phyloP scores from a whole-genome alignment of 2,888 invertebrate species.

The Portevinia maculata region DNA sequence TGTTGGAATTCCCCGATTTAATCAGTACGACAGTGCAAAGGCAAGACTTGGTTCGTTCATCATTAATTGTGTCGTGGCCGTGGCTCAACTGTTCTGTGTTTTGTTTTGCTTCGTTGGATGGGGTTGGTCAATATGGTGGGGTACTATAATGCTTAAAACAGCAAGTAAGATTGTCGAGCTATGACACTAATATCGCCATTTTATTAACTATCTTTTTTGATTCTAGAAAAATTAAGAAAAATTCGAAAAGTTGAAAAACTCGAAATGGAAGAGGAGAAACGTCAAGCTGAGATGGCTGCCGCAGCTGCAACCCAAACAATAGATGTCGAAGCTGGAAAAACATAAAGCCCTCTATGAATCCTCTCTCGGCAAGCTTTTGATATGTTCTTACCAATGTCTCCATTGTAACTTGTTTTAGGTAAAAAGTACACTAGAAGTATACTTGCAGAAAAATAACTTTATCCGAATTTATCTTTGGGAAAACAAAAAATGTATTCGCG shows the following conservation, averaged over 20 bases:
- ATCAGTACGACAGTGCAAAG: constrained; percentile 90
- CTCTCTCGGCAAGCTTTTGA: neutral
- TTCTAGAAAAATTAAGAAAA: constrained; percentile 87
- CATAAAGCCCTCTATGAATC: constrained; percentile 19
- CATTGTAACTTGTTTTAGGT: neutral
- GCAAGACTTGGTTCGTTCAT: constrained; percentile 91
- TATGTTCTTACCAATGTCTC: neutral
- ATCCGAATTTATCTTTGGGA: too few relatives aligned
- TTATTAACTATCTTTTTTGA: constrained; percentile 8
- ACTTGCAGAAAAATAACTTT: too few relatives aligned
- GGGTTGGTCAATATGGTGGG: constrained; percentile 99
- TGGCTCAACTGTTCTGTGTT: constrained; percentile 95
- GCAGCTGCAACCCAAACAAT: constrained; percentile 83
- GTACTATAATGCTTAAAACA: constrained; percentile 94
- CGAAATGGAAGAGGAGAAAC: constrained; percentile 83
- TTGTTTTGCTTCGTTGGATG: constrained; percentile 97
- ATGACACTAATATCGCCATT: neutral
- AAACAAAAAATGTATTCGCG: too few relatives aligned
- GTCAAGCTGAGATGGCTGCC: constrained; percentile 83
- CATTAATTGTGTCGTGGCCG: constrained; percentile 93
- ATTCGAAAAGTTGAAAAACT: constrained; percentile 84
- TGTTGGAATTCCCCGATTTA: constrained; percentile 94
- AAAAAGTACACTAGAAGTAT: too few relatives aligned
- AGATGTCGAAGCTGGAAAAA: constrained; percentile 82
- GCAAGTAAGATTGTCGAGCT: constrained; percentile 87